These are phyloP conservation scores for Tipula vernalis DNA, from an alignment of 2,888 invertebrate genomes.

Conservation along the genomic window DNA sequence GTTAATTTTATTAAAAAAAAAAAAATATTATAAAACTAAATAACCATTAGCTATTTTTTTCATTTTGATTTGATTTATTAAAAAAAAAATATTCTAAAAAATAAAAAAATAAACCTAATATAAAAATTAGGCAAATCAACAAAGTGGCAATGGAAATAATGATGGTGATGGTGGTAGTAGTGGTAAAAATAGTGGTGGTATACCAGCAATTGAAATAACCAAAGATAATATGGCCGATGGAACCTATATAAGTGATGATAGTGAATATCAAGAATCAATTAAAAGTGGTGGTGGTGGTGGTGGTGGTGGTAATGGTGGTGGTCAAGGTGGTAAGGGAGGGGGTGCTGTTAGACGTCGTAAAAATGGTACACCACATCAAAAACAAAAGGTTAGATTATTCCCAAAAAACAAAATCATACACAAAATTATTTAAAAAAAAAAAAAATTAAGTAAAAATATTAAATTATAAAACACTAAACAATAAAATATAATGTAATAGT, in stretches of 20 bases:
- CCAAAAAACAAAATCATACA: background rate
- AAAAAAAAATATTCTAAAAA: background rate
- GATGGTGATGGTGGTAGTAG: slow-evolving; percentile 20
- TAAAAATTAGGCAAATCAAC: background rate
- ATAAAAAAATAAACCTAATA: background rate
- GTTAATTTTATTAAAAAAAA: background rate
- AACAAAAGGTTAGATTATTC: slow-evolving; percentile 17
- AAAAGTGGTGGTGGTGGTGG: slow-evolving; percentile 35
- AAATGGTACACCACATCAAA: slow-evolving; percentile 20
- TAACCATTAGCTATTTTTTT: background rate
- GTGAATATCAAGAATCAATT: slow-evolving; percentile 28
- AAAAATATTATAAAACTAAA: background rate
- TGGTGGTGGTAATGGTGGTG: slow-evolving; percentile 20
- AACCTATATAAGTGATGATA: slow-evolving; percentile 17
- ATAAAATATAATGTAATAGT: background rate
- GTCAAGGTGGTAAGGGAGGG: slow-evolving; percentile 32
- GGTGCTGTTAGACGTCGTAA: slow-evolving; percentile 20
- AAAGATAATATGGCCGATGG: slow-evolving; percentile 38
- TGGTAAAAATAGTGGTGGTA: slow-evolving; percentile 26
- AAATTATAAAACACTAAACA: background rate
- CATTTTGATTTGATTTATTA: background rate
- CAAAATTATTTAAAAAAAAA: background rate
- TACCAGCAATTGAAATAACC: slow-evolving; percentile 30
- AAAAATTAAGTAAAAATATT: background rate
- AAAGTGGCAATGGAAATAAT: slow-evolving; percentile 6